Evolutionary conservation across 2,113 vertebrate genomes (phyloP).

Genomic region (Rhizomys pruinosus): DNA sequence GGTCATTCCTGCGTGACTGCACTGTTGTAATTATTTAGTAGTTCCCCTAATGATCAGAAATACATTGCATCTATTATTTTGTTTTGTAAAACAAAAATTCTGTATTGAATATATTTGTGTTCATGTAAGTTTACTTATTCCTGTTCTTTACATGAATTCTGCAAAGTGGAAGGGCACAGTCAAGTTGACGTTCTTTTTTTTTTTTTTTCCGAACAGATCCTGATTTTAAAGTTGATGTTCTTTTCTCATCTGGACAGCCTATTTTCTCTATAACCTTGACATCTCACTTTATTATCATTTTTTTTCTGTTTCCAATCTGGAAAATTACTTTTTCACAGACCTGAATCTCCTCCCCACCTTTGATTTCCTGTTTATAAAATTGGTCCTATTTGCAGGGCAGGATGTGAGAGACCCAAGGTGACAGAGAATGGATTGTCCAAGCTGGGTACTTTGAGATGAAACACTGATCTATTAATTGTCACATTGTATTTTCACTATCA

Average conservation of each 20-base stretch:
- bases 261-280: background rate
- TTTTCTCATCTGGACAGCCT: rapidly evolving
- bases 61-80: background rate
- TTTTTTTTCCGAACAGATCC: too few species aligned
- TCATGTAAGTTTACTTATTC: background rate
- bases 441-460: background rate
- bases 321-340: background rate
- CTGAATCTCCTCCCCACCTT: background rate
- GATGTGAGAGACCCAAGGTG: background rate
- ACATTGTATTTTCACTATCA: background rate
- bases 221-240: background rate
- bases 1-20: background rate
- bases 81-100: background rate
- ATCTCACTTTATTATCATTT: background rate
- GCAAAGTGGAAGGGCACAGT: background rate
- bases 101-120: background rate
- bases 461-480: background rate
- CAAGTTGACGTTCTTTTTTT: background rate
- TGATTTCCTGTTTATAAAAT: background rate
- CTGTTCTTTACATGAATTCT: background rate
- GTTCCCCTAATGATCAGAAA: background rate
- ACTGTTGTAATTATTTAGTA: background rate
- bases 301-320: background rate
- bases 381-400: background rate
- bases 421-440: background rate